phyloP scores from a whole-genome alignment of 2,113 vertebrate genomes.

The Caranx melampygus region DNA sequence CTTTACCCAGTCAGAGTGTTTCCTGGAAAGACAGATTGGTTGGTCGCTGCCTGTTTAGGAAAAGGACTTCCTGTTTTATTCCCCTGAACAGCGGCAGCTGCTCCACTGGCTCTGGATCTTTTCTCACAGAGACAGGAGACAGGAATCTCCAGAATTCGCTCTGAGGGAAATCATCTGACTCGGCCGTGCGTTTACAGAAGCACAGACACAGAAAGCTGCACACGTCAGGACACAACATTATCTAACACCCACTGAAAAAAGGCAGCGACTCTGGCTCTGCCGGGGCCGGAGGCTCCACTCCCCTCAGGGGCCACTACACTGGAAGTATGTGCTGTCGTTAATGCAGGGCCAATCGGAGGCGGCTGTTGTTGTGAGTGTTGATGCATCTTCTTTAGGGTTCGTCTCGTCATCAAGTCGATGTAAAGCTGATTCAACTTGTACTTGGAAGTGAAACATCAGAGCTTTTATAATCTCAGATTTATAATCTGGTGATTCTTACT shows the following conservation, averaged over 20 bases:
- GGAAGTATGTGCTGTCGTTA: conserved; percentile 27
- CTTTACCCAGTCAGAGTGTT: not conserved
- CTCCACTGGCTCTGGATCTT: not conserved
- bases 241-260: conserved; percentile 8
- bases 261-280: not conserved
- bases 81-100: too few relatives aligned
- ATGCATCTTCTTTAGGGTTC: conserved; percentile 2
- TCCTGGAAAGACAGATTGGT: not conserved
- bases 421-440: not conserved
- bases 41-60: not conserved
- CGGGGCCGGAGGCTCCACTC: conserved; percentile 17
- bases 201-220: conserved; percentile 1
- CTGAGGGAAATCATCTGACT: not conserved
- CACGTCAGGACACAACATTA: not conserved
- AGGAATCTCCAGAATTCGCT: not conserved
- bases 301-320: conserved; percentile 28
- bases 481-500: not conserved
- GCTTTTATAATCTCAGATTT: too few relatives aligned
- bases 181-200: not conserved
- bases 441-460: too few relatives aligned
- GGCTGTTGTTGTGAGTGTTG: conserved; percentile 7
- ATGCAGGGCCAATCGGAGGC: conserved; percentile 15
- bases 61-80: not conserved
- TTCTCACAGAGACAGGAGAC: not conserved
- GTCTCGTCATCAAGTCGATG: not conserved